Conservation (phyloP, 1,140 invertebrate species). For the Caerostris extrusa region DNA sequence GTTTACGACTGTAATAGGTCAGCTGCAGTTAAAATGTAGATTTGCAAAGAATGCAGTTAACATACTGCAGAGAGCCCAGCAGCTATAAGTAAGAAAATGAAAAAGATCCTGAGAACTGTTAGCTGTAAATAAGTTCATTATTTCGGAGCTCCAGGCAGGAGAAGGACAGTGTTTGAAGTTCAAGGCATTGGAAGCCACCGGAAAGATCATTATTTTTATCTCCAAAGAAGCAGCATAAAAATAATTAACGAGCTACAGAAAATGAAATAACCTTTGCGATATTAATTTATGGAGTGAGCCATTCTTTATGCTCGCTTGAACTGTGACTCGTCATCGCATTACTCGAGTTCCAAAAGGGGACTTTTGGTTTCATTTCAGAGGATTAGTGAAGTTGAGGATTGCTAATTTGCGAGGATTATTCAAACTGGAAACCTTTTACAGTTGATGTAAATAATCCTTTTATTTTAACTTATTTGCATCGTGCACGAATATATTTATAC, state of each 20-base stretch:
- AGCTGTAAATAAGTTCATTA: constrained; percentile 52
- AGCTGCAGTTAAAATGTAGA: constrained; percentile 65
- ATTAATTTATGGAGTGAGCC: constrained; percentile 42
- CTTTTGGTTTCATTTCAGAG: not conserved
- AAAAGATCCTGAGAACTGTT: not conserved
- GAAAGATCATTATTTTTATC: constrained; percentile 46
- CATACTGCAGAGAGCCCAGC: not conserved
- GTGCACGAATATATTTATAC: too few relatives aligned
- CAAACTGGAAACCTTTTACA: too few relatives aligned
- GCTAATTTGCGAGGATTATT: too few relatives aligned
- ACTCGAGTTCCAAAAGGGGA: not conserved
- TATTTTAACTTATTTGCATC: too few relatives aligned
- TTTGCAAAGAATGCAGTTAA: constrained; percentile 41
- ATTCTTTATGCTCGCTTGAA: not conserved
- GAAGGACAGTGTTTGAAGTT: constrained; percentile 30
- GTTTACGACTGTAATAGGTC: constrained; percentile 25
- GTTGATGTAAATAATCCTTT: too few relatives aligned
- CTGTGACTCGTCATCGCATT: not conserved
- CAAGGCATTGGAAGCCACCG: constrained; percentile 7
- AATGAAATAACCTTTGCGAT: constrained; percentile 35
- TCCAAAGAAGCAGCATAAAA: constrained; percentile 23
- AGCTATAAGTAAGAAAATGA: not conserved
- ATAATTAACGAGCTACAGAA: constrained; percentile 41
- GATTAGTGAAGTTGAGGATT: too few relatives aligned
- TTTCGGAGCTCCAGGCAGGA: not conserved